Evolutionary conservation across 2,888 invertebrate genomes (phyloP), one percentile per base, ranked within the genome.

Genomic region (Liposcelis brunnea): DNA sequence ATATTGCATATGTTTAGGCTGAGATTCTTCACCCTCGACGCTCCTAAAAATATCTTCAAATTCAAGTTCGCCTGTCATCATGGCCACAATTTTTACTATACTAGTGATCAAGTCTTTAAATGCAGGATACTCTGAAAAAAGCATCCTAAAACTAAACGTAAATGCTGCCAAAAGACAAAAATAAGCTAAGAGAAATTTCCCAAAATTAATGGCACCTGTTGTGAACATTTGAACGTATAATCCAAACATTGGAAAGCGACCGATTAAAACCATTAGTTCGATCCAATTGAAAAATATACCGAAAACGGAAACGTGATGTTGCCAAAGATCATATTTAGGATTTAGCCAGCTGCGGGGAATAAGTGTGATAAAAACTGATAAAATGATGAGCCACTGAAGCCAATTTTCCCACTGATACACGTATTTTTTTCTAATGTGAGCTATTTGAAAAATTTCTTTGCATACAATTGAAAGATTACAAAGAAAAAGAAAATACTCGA

Each of bases 201-300:
- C 75, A 59, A 87, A 86, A 58, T 87, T 86, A 1, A 82, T 70
- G 1, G 85, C 77, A 46, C 86, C 76, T 55, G 79, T 81, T 1
- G 83, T 82, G 59, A 86, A 85, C 84, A 87, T 86, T 64, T 86
- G 85, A 16, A 87, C 79, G 58, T 86, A 86, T 2, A 86, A 66
- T 1, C 86, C 86, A 54, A 86, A 86, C 52, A 80, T 80, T 31
- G 86, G 87, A 61, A 87, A 86, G 46, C 86, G 67, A 16, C 85
- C 86, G 12, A 87, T 77, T 19, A 86, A 74, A 74, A 85, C 79
- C 82, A 87, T 83, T 12, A 85, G 63, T 58, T 87, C 84, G 6
- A 84, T 60, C 86, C 86, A 87, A 33, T 81, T 77, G 44, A 85
- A 64, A 49, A 86, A 75, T 55, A 86, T 77, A 1, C 82, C 80